A percentile compares a stretch with the other conserved stretches of the same genome.
These are phyloP conservation scores for Drosophila pallidifrons DNA, from an alignment of 1,140 invertebrate species.

Conservation along the genomic window DNA sequence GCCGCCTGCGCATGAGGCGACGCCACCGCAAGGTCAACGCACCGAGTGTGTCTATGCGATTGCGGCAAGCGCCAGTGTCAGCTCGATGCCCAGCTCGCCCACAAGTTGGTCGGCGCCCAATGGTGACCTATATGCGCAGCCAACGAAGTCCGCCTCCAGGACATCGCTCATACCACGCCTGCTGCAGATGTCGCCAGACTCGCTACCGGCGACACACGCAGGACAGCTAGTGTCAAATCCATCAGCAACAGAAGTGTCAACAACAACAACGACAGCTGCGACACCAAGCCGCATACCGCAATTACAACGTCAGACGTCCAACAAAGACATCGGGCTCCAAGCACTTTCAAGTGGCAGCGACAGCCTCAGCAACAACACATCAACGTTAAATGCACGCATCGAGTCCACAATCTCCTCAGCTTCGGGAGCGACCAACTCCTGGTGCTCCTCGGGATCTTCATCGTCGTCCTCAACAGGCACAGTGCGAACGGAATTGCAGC, in stretches of 20 bases:
- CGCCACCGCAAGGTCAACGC: slow-evolving; percentile 71
- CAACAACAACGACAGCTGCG: neutral
- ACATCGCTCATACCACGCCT: slow-evolving; percentile 66
- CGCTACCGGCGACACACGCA: neutral
- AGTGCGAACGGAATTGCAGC: slow-evolving; percentile 80
- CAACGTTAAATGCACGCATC: slow-evolving; percentile 42
- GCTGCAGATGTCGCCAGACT: slow-evolving; percentile 20
- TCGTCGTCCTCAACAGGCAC: slow-evolving; percentile 81
- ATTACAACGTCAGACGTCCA: slow-evolving; percentile 62
- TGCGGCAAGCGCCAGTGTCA: slow-evolving; percentile 41
- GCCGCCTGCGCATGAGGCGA: slow-evolving; percentile 67
- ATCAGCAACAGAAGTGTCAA: slow-evolving; percentile 5
- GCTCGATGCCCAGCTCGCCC: slow-evolving; percentile 35
- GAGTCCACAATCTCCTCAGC: slow-evolving; percentile 69
- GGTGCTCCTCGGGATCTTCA: slow-evolving; percentile 50
- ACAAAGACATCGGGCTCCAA: slow-evolving; percentile 52
- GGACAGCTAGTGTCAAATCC: slow-evolving; percentile 20
- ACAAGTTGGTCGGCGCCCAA: slow-evolving; percentile 64
- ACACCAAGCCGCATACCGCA: slow-evolving; percentile 68
- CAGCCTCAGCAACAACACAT: slow-evolving; percentile 18
- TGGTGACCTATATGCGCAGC: slow-evolving; percentile 74
- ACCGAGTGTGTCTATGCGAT: slow-evolving; percentile 75
- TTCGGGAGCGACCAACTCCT: slow-evolving; percentile 48
- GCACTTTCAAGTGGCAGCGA: slow-evolving; percentile 18
- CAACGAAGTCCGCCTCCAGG: slow-evolving; percentile 65